These are phyloP conservation scores for Polypedilum pembai DNA, from an alignment of 1,140 invertebrate species.

Conservation along the genomic window DNA sequence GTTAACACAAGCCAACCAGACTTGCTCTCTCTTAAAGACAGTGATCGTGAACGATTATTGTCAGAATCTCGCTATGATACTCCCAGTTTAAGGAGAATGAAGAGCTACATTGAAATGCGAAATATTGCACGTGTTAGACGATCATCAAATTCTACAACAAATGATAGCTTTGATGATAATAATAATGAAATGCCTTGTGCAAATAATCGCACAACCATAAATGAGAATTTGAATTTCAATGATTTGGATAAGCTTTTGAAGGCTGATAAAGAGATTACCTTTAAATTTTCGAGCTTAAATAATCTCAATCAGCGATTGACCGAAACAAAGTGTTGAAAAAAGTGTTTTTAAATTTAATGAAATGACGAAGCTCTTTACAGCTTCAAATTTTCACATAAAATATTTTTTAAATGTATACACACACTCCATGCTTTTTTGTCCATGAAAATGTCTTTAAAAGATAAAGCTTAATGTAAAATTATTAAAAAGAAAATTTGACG, in stretches of 20 bases:
- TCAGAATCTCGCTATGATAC: slow-evolving; percentile 7
- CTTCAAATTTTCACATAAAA: too few species aligned
- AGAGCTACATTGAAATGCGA: slow-evolving; percentile 10
- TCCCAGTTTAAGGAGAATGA: not conserved
- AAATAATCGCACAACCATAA: slow-evolving; percentile 38
- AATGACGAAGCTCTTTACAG: too few species aligned
- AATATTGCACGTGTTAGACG: not conserved
- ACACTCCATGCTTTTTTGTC: not conserved
- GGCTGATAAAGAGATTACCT: slow-evolving; percentile 40
- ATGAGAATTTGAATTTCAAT: slow-evolving; percentile 40
- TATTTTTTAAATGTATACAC: not conserved
- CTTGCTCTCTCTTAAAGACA: not conserved
- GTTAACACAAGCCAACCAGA: slow-evolving; percentile 5
- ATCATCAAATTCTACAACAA: not conserved
- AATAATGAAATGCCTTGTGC: slow-evolving; percentile 22
- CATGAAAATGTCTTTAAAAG: not conserved
- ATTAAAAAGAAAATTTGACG: too few species aligned
- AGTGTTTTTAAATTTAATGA: too few species aligned
- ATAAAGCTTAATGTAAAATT: not conserved
- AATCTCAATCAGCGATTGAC: slow-evolving; percentile 40
- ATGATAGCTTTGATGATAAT: slow-evolving; percentile 17
- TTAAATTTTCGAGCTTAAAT: slow-evolving; percentile 41
- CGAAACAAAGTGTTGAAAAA: not conserved
- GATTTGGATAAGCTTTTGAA: slow-evolving; percentile 36
- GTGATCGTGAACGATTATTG: not conserved